Evolutionary conservation across 2,797 vertebrate species (phyloP).

Genomic region (Brachymystax lenok): DNA sequence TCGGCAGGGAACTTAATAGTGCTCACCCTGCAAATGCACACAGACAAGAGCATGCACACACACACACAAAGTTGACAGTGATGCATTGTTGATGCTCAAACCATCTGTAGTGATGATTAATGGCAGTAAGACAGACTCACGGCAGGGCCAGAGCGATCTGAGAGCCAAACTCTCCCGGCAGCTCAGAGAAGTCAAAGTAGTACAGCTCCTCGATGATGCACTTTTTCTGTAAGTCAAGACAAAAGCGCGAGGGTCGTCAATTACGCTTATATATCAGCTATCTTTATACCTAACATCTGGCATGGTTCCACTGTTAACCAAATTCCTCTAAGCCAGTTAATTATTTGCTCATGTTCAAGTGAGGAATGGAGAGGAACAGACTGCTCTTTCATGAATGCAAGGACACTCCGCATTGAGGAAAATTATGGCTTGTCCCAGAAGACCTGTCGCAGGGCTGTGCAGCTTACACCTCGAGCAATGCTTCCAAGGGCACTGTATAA

Average conservation of each 20-base stretch:
- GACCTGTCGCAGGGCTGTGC: conserved; percentile 53
- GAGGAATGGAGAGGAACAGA: conserved; percentile 71
- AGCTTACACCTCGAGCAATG: conserved; percentile 71
- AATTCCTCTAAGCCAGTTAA: too few species aligned
- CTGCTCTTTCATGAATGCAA: conserved; percentile 69
- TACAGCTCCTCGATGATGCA: conserved; percentile 72
- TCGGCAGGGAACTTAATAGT: conserved; percentile 69
- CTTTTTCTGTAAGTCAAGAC: conserved; percentile 67
- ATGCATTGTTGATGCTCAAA: background rate
- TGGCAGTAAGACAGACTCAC: conserved; percentile 64
- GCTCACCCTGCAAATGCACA: conserved; percentile 61
- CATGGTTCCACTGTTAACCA: too few species aligned
- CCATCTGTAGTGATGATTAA: background rate
- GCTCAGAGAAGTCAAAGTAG: conserved; percentile 65
- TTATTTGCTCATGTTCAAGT: conserved; percentile 62
- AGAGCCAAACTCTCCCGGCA: conserved; percentile 69
- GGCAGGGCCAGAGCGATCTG: conserved; percentile 75
- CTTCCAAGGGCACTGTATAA: conserved; percentile 70
- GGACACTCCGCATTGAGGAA: conserved; percentile 50
- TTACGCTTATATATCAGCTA: background rate
- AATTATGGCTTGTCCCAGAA: conserved; percentile 37
- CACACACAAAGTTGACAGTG: too few species aligned
- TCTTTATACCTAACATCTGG: background rate
- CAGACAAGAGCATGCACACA: conserved; percentile 5
- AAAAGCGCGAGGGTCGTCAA: background rate